Evolutionary conservation across 2,888 invertebrate species (phyloP).

Genomic region (Caradrina kadenii): DNA sequence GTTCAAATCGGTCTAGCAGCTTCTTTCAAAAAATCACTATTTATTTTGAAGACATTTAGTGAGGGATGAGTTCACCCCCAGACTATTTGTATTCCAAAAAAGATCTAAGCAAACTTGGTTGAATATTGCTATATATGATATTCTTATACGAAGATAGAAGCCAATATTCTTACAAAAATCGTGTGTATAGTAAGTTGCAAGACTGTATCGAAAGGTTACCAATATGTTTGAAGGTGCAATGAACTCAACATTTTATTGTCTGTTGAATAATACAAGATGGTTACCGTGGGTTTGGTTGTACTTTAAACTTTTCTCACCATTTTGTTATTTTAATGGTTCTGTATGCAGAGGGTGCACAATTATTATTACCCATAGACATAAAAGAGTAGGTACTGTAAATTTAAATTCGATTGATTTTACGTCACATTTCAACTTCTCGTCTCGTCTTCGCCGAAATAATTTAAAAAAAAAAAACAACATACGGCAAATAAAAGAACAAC

Average conservation of each 20-base stretch:
- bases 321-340: too few species aligned
- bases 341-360: too few species aligned
- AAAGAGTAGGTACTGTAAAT: too few species aligned
- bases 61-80: not conserved
- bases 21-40: not conserved
- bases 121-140: not conserved
- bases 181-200: constrained; percentile 1
- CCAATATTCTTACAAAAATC: constrained; percentile 15
- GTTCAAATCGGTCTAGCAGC: too few species aligned
- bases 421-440: too few species aligned
- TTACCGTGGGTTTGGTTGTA: not conserved
- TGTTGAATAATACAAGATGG: constrained; percentile 5
- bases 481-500: too few species aligned
- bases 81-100: not conserved
- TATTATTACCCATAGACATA: too few species aligned
- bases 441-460: too few species aligned
- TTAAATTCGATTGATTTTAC: too few species aligned
- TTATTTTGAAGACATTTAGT: not conserved
- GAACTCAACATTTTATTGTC: constrained; percentile 36
- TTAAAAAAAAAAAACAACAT: too few species aligned
- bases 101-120: not conserved
- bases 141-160: not conserved
- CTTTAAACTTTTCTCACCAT: too few species aligned
- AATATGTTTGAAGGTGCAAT: constrained; percentile 40
- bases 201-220: not conserved